Base-by-base conservation (phyloP, 2,113 vertebrate species). In the Piprites chloris region DNA sequence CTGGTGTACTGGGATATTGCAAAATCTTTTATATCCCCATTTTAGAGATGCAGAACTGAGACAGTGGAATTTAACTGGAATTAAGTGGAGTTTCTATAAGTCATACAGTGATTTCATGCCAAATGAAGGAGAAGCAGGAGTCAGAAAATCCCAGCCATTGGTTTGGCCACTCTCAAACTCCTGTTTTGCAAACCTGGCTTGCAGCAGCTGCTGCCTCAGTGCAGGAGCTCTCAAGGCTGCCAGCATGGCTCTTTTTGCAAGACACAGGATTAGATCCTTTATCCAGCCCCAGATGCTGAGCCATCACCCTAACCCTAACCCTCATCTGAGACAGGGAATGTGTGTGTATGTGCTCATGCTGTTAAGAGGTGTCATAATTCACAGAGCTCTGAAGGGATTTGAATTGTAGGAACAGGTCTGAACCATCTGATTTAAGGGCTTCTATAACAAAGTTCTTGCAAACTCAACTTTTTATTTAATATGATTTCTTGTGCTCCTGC, bases 401-500 rank as follows among this genome's bases (percentile, higher is more conserved):
- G 19, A 27, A 14, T 13, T 61, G 41, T 35, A 50, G 41, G 49
- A 83, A 69, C 62, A n/a, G 28, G 5, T 47, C 50, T 63, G 41
- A 62, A 65, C 33, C 6, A 2, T 49, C 28, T 44, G 56, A 78
- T 53, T 47, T 28, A 41, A 50, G 30, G 37, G 9, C 33, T 79
- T 75, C 72, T 30, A 2, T 17, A 61, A 65, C 6, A 3, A 4
- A 35, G 20, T 18, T 78, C 77, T 61, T 66, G 20, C 67, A 61
- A 80, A 33, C 32, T 56, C 47, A 50, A 0, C 33, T 72, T 91
- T 46, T 61, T 42, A 46, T 71, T 66, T 83, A 11, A 24, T 37
- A 32, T 0, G 0, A 37, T 61, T 65, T 41, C 15, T 63, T 4
- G 1, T 47, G 33, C 32, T 87, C 79, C 1, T 7, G 33, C n/a